Conservation (phyloP, 2,113 vertebrate species). For the Pampusana beccarii region DNA sequence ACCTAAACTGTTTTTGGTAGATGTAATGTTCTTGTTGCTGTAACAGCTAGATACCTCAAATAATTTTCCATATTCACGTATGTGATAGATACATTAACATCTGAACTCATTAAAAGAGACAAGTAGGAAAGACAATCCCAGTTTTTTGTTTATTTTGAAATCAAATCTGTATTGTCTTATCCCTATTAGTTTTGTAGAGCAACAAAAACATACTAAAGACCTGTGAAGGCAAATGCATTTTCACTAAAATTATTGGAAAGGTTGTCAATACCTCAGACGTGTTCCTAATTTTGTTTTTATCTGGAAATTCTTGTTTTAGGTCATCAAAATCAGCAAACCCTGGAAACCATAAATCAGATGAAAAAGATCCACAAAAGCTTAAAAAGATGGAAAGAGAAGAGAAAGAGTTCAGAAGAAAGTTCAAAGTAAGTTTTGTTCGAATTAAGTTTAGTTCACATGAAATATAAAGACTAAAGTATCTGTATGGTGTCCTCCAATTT, state of each 20-base stretch:
- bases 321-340: neutral
- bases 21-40: neutral
- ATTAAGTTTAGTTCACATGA: slow-evolving; percentile 58
- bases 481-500: neutral
- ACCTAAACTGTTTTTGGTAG: neutral
- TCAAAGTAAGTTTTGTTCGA: slow-evolving; percentile 87
- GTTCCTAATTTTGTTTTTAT: neutral
- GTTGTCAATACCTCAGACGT: neutral
- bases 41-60: neutral
- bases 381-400: slow-evolving; percentile 91
- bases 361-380: slow-evolving; percentile 78
- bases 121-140: neutral
- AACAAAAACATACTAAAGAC: neutral
- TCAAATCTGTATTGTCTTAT: neutral
- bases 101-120: neutral
- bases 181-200: neutral
- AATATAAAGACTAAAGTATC: neutral
- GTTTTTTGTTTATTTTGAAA: neutral
- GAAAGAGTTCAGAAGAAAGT: slow-evolving; percentile 93
- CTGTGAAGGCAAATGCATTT: neutral
- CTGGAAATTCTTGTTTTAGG: slow-evolving; percentile 48
- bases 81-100: neutral
- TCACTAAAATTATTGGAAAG: neutral
- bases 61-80: neutral
- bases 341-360: slow-evolving; percentile 46